Base-by-base conservation (phyloP, 2,888 invertebrate species). In the Eulithis prunata region DNA sequence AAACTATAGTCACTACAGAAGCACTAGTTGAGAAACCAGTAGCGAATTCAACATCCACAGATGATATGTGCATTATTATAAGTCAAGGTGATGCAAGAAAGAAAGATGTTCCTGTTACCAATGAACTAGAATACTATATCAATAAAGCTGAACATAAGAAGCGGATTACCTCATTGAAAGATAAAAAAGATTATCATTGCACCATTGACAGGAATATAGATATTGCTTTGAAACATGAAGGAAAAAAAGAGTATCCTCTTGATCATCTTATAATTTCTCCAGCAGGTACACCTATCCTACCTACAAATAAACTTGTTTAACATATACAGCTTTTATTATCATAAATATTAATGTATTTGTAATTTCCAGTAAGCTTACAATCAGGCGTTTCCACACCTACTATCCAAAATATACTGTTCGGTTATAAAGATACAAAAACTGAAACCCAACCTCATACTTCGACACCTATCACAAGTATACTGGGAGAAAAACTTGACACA, bases 351-450 rank as follows among this genome's bases (percentile, higher is more conserved):
- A 11, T 41, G 8, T 41, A 41, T 13, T 53, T 53, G 8, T 43
- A 32, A 21, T 12, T 76, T 70, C 65, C 61, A 76, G 72, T 62
- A 12, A 67, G 55, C 51, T 38, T 58, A n/a, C 47, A 32, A n/a
- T 82, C 85, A 45, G 82, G 75, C 21, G 80, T 82, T 1, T 82
- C 87, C 0, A 91, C 91, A 2, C 90, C 91, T 3, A 79, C 84
- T 6, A 89, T 91, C 68, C 81, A 78, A 41, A 86, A 87, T n/a
- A 87, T 91, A 74, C 70, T 91, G 11, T 91, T 90, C 71, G 90
- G 89, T 4, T 79, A 77, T 10, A 81, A 79, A 72, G 78, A 82
- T n/a, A 59, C 73, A 43, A 65, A 53, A 21, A 73, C 58, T 1
- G 4, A 6, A 66, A 55, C 47, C 46, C 6, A 53, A 43, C 41